Evolutionary conservation across 2,113 vertebrate species (phyloP).

Genomic region (Peromyscus polionotus): DNA sequence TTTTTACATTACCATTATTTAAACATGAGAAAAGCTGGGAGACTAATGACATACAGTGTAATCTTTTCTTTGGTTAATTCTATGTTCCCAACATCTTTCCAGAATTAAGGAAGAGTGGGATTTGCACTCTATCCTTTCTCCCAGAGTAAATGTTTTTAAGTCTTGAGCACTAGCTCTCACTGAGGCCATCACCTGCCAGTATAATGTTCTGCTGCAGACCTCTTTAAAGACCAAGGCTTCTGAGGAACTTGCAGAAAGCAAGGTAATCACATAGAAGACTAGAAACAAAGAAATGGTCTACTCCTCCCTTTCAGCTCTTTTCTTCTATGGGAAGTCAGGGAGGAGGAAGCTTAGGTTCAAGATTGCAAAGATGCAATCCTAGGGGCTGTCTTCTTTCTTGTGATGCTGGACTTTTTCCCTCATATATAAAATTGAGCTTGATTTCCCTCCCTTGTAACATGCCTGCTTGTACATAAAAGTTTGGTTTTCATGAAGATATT

Average conservation of each 20-base stretch:
- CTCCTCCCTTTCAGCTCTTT: neutral
- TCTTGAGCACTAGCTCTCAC: neutral
- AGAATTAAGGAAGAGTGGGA: neutral
- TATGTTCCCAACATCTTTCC: neutral
- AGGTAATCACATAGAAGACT: rapidly evolving
- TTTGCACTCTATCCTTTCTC: neutral
- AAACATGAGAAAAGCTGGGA: neutral
- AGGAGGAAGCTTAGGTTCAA: neutral
- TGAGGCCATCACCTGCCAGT: neutral
- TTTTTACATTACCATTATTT: constrained; percentile 25
- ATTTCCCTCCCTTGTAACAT: neutral
- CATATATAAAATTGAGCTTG: neutral
- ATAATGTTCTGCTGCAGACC: neutral
- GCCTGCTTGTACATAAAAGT: neutral
- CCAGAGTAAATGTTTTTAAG: neutral
- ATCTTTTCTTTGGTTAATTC: neutral
- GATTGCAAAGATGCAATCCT: neutral
- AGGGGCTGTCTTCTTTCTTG: neutral
- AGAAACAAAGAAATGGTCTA: neutral
- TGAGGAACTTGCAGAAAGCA: rapidly evolving
- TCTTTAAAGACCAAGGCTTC: neutral
- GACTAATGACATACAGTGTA: neutral
- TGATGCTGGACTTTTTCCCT: neutral
- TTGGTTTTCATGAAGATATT: neutral
- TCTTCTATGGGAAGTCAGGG: too few species aligned